Percentiles rank a stretch among this genome's conserved stretches.
phyloP scores from a whole-genome alignment of 2,797 vertebrate genomes.

The Enteromius mattozi region DNA sequence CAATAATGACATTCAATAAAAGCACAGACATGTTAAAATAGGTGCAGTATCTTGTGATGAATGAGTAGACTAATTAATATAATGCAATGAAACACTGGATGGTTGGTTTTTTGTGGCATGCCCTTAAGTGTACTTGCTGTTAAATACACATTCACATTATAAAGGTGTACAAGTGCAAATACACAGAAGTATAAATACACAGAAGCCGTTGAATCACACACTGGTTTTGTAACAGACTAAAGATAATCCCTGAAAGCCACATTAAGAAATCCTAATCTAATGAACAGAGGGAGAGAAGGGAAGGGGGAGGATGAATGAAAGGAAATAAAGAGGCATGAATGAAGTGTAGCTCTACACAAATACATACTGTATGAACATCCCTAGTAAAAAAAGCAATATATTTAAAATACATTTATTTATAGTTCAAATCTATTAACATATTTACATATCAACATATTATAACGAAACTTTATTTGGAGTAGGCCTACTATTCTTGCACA shows the following conservation, averaged over 20 bases:
- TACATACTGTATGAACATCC: not conserved
- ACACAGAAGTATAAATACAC: constrained; percentile 24
- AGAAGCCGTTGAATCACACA: not conserved
- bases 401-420: not conserved
- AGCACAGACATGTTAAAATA: not conserved
- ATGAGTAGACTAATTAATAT: not conserved
- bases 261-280: constrained; percentile 40
- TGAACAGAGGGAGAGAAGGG: constrained; percentile 10
- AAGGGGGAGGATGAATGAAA: constrained; percentile 1
- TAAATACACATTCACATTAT: not conserved
- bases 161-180: not conserved
- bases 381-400: not conserved
- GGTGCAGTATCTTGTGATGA: not conserved
- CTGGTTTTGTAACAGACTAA: constrained; percentile 48
- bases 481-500: not conserved
- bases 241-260: constrained; percentile 43
- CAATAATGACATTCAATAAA: not conserved
- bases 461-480: not conserved
- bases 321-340: not conserved
- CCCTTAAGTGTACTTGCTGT: not conserved
- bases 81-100: not conserved
- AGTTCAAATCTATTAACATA: not conserved
- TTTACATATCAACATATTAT: not conserved
- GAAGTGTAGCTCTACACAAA: not conserved
- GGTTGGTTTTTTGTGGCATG: not conserved